phyloP scores from a whole-genome alignment of 1,140 invertebrate genomes.

The Centruroides vittatus region DNA sequence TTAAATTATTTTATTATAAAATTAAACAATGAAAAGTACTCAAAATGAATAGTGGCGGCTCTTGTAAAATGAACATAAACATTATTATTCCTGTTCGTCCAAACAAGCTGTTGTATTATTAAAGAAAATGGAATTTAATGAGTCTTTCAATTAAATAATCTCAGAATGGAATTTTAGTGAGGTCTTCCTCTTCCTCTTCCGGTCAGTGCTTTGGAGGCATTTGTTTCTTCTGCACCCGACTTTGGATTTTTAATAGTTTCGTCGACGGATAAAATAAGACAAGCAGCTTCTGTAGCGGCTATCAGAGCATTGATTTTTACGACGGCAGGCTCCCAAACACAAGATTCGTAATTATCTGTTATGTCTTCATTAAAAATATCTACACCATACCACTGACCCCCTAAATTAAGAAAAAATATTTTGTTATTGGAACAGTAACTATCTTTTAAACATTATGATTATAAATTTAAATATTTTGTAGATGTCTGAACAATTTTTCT shows the following conservation, averaged over 20 bases:
- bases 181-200: conserved; percentile 22
- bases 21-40: too few relatives aligned
- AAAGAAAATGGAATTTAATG: too few relatives aligned
- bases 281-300: conserved; percentile 90
- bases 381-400: conserved; percentile 83
- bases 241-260: conserved; percentile 93
- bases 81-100: too few relatives aligned
- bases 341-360: conserved; percentile 80
- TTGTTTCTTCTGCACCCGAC: conserved; percentile 33
- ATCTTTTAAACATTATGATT: not conserved
- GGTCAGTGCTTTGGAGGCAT: conserved; percentile 9
- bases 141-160: too few relatives aligned
- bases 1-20: too few relatives aligned
- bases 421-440: too few relatives aligned
- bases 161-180: not conserved
- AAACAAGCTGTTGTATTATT: too few relatives aligned
- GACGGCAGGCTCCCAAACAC: conserved; percentile 94
- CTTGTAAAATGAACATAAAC: too few relatives aligned
- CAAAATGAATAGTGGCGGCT: too few relatives aligned
- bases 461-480: not conserved
- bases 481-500: too few relatives aligned
- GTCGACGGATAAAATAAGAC: conserved; percentile 90
- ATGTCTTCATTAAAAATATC: conserved; percentile 89
- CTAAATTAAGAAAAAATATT: conserved; percentile 22
- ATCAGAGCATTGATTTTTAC: conserved; percentile 95